Evolutionary conservation across 2,888 invertebrate genomes (phyloP).

Genomic region (Thecocarcelia acutangulata): DNA sequence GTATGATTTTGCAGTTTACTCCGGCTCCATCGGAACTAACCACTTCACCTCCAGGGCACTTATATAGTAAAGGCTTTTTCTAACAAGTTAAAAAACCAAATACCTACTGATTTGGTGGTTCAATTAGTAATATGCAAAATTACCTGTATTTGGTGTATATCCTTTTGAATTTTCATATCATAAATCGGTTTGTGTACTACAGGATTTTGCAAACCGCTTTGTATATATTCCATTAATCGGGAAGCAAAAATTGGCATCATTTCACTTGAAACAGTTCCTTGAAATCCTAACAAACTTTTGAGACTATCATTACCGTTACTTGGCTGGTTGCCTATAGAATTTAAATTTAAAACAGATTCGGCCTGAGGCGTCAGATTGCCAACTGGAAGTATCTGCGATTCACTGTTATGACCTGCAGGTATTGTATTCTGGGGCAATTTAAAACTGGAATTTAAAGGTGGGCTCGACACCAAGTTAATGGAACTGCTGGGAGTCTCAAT

Average conservation of each 20-base stretch:
- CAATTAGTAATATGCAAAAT: not conserved
- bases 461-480: conserved; percentile 47
- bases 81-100: conserved; percentile 50
- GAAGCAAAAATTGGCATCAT: conserved; percentile 73
- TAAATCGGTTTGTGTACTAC: conserved; percentile 73
- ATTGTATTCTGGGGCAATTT: conserved; percentile 20
- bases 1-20: conserved; percentile 72
- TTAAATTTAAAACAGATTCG: conserved; percentile 53
- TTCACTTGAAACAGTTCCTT: conserved; percentile 70
- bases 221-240: conserved; percentile 72
- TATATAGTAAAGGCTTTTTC: conserved; percentile 74
- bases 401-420: not conserved
- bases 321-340: not conserved
- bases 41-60: conserved; percentile 74
- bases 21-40: conserved; percentile 75
- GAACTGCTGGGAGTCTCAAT: conserved; percentile 67
- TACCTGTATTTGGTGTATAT: conserved; percentile 76
- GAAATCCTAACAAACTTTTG: conserved; percentile 50
- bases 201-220: conserved; percentile 70
- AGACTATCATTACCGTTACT: conserved; percentile 63
- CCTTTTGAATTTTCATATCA: conserved; percentile 75
- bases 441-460: conserved; percentile 48
- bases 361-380: conserved; percentile 56
- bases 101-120: not conserved
- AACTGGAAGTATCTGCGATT: conserved; percentile 51